These are phyloP conservation scores for Xiphophorus maculatus DNA, from an alignment of 2,113 vertebrate genomes.

Conservation along the genomic window DNA sequence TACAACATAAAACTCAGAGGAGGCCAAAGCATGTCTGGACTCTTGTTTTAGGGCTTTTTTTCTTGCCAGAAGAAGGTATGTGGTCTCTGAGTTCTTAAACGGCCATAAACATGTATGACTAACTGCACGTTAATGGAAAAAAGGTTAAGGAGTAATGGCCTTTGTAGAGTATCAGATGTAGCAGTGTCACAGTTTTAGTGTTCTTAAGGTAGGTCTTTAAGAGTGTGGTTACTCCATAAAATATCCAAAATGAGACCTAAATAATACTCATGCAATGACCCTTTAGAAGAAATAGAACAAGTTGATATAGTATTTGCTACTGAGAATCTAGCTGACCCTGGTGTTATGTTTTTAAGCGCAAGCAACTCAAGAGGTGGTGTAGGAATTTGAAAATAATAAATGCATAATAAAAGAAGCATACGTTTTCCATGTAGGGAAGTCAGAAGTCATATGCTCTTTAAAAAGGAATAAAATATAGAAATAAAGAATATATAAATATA, in stretches of 20 bases:
- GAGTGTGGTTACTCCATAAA: slow-evolving; percentile 15
- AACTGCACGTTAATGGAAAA: slow-evolving; percentile 68
- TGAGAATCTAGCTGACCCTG: neutral
- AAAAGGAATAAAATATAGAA: too few relatives aligned
- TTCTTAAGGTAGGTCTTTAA: slow-evolving; percentile 19
- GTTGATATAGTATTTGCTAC: neutral
- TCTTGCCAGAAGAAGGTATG: slow-evolving; percentile 66
- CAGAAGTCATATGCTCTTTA: too few relatives aligned
- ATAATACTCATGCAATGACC: slow-evolving; percentile 1
- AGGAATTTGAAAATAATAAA: too few relatives aligned
- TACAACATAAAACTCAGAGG: slow-evolving; percentile 75
- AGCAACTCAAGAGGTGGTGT: too few relatives aligned
- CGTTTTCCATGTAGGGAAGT: too few relatives aligned
- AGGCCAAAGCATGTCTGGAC: slow-evolving; percentile 68
- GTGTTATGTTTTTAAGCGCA: too few relatives aligned
- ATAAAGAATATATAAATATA: too few relatives aligned
- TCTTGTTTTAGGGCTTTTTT: slow-evolving; percentile 67
- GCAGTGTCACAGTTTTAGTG: slow-evolving; percentile 8
- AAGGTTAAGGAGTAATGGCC: slow-evolving; percentile 60
- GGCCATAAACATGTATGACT: slow-evolving; percentile 72
- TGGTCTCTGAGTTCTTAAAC: slow-evolving; percentile 69
- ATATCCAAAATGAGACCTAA: slow-evolving; percentile 5
- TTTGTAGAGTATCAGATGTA: slow-evolving; percentile 53
- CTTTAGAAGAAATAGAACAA: neutral
- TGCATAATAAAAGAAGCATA: too few relatives aligned